Conservation (phyloP, 2,113 vertebrate species). For the Myodes glareolus region DNA sequence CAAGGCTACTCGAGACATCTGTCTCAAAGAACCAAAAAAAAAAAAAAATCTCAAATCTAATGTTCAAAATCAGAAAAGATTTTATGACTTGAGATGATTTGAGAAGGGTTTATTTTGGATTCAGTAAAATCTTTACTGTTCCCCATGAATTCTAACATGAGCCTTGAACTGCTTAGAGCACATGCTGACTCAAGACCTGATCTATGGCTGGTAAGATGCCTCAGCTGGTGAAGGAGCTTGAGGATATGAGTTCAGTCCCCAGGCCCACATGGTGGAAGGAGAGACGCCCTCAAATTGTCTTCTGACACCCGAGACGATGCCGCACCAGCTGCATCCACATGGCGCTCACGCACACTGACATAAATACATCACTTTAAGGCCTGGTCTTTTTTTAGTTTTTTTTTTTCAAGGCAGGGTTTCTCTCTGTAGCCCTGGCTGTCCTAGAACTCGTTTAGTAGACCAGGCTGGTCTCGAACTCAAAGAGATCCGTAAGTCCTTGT, state of each 20-base stretch:
- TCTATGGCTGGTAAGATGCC: background rate
- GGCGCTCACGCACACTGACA: background rate
- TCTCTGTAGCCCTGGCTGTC: background rate
- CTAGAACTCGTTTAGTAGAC: background rate
- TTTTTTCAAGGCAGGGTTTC: background rate
- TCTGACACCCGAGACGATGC: background rate
- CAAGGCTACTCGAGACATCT: background rate
- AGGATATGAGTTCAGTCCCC: background rate
- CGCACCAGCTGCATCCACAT: too few species aligned
- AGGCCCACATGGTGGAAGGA: background rate
- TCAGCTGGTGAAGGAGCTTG: background rate
- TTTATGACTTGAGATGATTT: constrained; percentile 48
- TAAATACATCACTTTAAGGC: background rate
- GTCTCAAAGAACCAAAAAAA: background rate
- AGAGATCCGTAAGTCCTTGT: background rate
- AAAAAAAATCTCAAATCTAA: background rate
- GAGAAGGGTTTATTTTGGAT: background rate
- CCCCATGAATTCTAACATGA: background rate
- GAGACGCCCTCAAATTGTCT: background rate
- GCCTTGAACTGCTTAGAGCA: background rate
- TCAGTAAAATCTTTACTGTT: background rate
- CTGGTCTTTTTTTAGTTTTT: background rate
- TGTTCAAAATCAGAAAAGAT: background rate
- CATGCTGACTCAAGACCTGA: background rate
- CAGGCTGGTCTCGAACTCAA: background rate